These are phyloP conservation scores for Dryoscopus gambensis DNA, from an alignment of 2,113 vertebrate genomes.

Conservation along the genomic window DNA sequence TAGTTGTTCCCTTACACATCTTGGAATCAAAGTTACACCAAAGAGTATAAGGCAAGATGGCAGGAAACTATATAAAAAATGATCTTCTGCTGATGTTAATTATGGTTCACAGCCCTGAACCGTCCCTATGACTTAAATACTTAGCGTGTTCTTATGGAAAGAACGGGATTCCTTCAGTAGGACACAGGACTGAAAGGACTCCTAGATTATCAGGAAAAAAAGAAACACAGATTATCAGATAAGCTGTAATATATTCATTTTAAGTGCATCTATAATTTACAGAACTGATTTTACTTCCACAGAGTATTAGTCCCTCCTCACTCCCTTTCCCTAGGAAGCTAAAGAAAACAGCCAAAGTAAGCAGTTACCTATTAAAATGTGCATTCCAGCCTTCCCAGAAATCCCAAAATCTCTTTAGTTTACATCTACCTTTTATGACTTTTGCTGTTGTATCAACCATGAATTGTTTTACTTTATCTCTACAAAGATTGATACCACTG, in stretches of 20 bases:
- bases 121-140: background rate
- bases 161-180: background rate
- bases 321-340: background rate
- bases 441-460: background rate
- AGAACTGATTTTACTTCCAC: background rate
- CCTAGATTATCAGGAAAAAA: background rate
- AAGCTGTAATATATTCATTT: background rate
- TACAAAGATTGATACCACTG: background rate
- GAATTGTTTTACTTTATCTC: background rate
- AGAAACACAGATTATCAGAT: background rate
- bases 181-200: background rate
- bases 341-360: background rate
- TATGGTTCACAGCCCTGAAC: background rate
- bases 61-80: background rate
- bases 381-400: background rate
- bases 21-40: background rate
- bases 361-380: background rate
- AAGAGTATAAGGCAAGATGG: background rate
- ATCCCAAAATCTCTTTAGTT: background rate
- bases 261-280: background rate
- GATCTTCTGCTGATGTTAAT: background rate
- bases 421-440: background rate
- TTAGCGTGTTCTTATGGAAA: background rate
- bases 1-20: background rate
- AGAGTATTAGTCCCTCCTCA: background rate